Evolutionary conservation across 2,113 vertebrate genomes (phyloP).

Genomic region (Aspidoscelis tigris): DNA sequence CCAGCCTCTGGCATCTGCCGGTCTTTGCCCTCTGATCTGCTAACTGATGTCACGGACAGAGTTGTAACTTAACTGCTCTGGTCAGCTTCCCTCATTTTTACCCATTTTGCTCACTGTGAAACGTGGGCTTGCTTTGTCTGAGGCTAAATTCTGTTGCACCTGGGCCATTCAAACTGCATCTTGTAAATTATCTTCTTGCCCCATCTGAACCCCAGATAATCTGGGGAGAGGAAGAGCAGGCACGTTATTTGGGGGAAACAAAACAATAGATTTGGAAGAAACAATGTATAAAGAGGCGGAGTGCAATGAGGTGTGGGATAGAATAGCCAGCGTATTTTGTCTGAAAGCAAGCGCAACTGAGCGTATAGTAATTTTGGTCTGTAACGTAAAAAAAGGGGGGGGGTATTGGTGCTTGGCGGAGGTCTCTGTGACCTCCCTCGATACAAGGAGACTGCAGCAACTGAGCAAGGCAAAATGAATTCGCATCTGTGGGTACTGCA

Average conservation of each 20-base stretch:
- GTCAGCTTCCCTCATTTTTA: not conserved
- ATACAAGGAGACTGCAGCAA: slow-evolving; percentile 27
- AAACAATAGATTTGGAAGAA: not conserved
- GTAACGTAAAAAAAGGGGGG: not conserved
- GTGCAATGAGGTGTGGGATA: not conserved
- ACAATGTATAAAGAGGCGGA: not conserved
- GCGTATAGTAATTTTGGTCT: not conserved
- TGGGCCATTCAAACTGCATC: not conserved
- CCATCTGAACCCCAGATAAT: not conserved
- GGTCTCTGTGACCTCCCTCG: not conserved
- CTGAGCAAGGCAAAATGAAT: not conserved
- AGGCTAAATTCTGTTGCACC: not conserved
- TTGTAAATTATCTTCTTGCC: not conserved
- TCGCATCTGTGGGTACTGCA: slow-evolving; percentile 4
- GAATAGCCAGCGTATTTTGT: not conserved
- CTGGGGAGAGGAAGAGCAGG: not conserved
- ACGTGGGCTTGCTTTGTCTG: too few relatives aligned
- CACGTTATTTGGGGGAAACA: not conserved
- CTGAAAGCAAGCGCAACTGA: not conserved
- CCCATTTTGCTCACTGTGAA: not conserved
- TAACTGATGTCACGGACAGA: too few relatives aligned
- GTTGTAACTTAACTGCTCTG: too few relatives aligned
- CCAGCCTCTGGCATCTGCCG: too few relatives aligned
- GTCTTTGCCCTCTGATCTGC: too few relatives aligned
- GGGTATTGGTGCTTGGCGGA: not conserved